A percentile compares a stretch with the other conserved stretches of the same genome.
These are phyloP conservation scores for Netelia fuscicornis DNA, from an alignment of 2,888 invertebrate genomes.

Conservation along the genomic window DNA sequence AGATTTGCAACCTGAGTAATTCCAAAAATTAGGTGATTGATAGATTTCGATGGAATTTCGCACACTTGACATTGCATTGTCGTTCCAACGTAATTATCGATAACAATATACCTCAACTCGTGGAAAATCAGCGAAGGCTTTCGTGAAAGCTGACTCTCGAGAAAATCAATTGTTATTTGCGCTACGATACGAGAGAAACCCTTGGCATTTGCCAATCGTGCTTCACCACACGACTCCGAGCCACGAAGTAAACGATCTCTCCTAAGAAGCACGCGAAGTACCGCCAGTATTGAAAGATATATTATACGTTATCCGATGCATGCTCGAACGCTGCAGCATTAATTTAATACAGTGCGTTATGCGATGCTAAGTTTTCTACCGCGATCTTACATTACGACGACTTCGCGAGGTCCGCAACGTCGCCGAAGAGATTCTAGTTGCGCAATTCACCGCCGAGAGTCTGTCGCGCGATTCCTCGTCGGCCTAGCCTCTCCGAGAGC, in stretches of 20 bases:
- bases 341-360: conserved; percentile 79
- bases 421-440: neutral
- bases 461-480: conserved; percentile 30
- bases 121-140: neutral
- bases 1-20: too few relatives aligned
- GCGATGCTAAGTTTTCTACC: conserved; percentile 13
- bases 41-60: too few relatives aligned
- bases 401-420: conserved; percentile 41
- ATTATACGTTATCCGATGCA: conserved; percentile 47
- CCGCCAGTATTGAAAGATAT: conserved; percentile 52
- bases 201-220: conserved; percentile 61
- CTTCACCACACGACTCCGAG: conserved; percentile 3
- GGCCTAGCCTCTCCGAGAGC: conserved; percentile 50
- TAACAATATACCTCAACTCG: too few relatives aligned
- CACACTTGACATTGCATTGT: too few relatives aligned
- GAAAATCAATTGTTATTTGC: conserved; percentile 40
- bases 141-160: neutral
- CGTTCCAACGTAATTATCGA: too few relatives aligned
- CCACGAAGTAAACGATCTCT: neutral
- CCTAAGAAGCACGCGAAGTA: conserved; percentile 53
- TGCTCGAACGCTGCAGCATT: conserved; percentile 69
- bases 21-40: too few relatives aligned
- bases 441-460: conserved; percentile 34
- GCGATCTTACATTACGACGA: conserved; percentile 39
- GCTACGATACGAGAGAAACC: conserved; percentile 40